Evolutionary conservation across 2,113 vertebrate genomes (phyloP).

Genomic region (Pelodiscus sinensis): DNA sequence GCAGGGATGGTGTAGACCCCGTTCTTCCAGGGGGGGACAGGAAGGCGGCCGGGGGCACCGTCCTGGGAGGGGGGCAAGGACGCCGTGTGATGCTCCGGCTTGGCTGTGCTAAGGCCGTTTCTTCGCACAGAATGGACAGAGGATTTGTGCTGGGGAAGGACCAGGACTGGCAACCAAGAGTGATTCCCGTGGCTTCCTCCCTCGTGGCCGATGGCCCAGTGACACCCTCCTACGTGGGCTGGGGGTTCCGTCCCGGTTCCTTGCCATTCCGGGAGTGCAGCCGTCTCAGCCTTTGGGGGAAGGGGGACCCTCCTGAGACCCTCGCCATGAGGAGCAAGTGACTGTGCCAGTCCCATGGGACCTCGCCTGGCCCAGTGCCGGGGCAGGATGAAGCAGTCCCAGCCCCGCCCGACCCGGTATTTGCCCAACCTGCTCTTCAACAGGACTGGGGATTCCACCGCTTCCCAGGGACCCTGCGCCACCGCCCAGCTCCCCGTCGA

Average conservation of each 20-base stretch:
- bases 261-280: background rate
- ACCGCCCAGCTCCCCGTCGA: background rate
- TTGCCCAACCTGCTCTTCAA: background rate
- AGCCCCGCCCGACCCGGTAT: background rate
- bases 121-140: no score
- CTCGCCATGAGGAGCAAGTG: background rate
- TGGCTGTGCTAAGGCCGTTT: background rate
- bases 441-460: background rate
- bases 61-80: constrained; percentile 27
- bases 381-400: background rate
- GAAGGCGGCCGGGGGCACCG: background rate
- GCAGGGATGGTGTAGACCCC: constrained; percentile 59
- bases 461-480: background rate
- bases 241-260: background rate
- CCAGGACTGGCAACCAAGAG: no score
- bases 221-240: no score
- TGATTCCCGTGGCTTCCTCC: no score
- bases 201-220: no score
- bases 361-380: accelerated
- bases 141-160: no score
- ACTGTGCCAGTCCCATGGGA: background rate
- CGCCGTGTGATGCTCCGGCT: background rate
- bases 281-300: no score
- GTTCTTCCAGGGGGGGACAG: constrained; percentile 19
- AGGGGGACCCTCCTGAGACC: background rate